Evolutionary conservation across 2,113 vertebrate species (phyloP), one percentile per base, ranked within the genome.

Genomic region (Neolamprologus fasciatus): DNA sequence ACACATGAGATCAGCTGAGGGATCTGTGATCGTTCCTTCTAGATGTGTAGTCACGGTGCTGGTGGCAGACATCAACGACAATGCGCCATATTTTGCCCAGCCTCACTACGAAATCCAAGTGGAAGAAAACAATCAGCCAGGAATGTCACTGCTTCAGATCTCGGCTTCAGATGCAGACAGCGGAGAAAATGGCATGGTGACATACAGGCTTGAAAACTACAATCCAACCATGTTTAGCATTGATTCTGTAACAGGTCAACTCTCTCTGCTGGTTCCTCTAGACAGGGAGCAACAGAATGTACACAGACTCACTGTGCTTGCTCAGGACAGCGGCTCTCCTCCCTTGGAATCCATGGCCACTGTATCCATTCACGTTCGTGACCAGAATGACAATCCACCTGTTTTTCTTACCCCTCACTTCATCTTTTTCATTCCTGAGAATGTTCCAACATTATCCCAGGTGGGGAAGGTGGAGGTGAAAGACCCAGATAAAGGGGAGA

Each of bases 371-470:
- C 84, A 40, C 7, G 90, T 97, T 54, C 87, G 95, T 78, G 97
- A 97, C 88, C 93, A 94, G 91, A 97, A 97, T 91, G 97, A 97
- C 89, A 97, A 97, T 85, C 82, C 87, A 9, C 97, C 96, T 8
- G 76, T 89, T 66, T 97, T 97, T 89, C 40, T 87, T 47, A 95
- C 89, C 28, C 86, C 93, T 50, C 95, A 95, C 58, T 97, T 96
- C 50, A 91, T 94, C 68, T 97, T 97, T 86, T 97, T 97, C 37
- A 89, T 97, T 81, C 88, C 92, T 11, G 97, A 97, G 81, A 95
- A 95, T 78, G 84, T 94, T 53, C 90, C 93, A 2, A 82, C 23
- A 2, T 90, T 95, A 13, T n/a, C 94, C 21, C 90, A 90, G 73
- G 94, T 97, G 66, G 96, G 96, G 28, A 84, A 80, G 23, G 81